These are phyloP conservation scores for Hybognathus amarus DNA, from an alignment of 2,797 vertebrate genomes.

Conservation along the genomic window DNA sequence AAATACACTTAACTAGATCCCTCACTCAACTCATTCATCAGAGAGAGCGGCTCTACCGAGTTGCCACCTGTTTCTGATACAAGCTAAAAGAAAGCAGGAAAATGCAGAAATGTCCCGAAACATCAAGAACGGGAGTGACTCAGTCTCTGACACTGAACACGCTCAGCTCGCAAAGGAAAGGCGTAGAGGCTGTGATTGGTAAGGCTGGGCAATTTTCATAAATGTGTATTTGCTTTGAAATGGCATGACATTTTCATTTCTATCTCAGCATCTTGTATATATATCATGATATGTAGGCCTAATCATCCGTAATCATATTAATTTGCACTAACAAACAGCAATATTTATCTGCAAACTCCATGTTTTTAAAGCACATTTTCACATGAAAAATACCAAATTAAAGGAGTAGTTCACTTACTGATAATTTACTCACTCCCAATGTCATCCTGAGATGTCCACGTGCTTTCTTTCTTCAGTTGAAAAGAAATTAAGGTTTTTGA, in stretches of 20 bases:
- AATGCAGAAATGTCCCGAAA: constrained; percentile 30
- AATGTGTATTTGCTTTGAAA: background rate
- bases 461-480: no score
- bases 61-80: constrained; percentile 58
- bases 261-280: no score
- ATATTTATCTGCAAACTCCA: background rate
- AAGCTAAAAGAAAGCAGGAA: constrained; percentile 22
- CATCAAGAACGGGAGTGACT: background rate
- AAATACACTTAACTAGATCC: constrained; percentile 45
- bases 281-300: background rate
- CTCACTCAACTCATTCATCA: constrained; percentile 52
- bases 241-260: background rate
- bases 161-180: background rate
- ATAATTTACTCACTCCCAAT: no score
- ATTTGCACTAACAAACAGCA: background rate
- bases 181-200: background rate
- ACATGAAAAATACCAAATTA: background rate
- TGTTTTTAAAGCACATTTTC: background rate
- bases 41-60: constrained; percentile 19
- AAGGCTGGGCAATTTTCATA: background rate
- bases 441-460: no score
- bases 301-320: background rate
- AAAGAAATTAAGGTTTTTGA: no score
- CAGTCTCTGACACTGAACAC: constrained; percentile 20
- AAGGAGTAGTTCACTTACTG: no score